Base-by-base conservation (phyloP, 2,888 invertebrate species). In the Nomada lathburiana region DNA sequence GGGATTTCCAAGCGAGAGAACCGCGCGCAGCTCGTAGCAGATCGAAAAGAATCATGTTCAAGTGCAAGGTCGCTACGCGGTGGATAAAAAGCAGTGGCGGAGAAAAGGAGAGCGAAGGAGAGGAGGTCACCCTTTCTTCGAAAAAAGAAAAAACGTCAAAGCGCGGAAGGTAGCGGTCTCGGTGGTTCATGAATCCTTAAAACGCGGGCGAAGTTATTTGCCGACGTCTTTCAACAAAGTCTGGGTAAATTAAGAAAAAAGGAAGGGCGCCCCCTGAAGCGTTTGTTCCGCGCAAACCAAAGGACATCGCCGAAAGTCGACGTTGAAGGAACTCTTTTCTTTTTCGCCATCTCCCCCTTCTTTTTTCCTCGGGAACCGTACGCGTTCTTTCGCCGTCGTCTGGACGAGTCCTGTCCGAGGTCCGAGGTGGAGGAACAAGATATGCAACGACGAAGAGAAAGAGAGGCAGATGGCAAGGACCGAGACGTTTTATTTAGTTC, bases 171-270 rank as follows among this genome's bases (percentile, higher is more conserved):
- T 72, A 42, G 53, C 44, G 23, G 47, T 52, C 29, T 26, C 55
- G 75, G n/a, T 60, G 73, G 50, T 63, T 69, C 70, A 70, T 70
- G 83, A 82, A 75, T 83, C 67, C 83, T 75, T 82, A 76, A 83
- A 78, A 79, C 74, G 55, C 73, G 67, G 23, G 44, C 78, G 67
- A 71, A 79, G 79, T 83, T 83, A 83, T 83, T 83, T 83, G 79
- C 83, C 83, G 79, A 79, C 68, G 75, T 73, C 83, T 71, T 71
- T 68, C 77, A 29, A 75, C 83, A n/a, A 68, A 78, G 78, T 83
- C 79, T 62, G 75, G 52, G 83, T 78, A 83, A 83, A 83, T 83
- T 79, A 83, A 82, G 83, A 76, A 73, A 83, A 81, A 83, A 72
- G 26, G 53, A 42, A 59, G 55, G 62, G 69, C n/a, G 23, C 42